Evolutionary conservation across 2,888 invertebrate species (phyloP).

Genomic region (Stenodema calcarata): DNA sequence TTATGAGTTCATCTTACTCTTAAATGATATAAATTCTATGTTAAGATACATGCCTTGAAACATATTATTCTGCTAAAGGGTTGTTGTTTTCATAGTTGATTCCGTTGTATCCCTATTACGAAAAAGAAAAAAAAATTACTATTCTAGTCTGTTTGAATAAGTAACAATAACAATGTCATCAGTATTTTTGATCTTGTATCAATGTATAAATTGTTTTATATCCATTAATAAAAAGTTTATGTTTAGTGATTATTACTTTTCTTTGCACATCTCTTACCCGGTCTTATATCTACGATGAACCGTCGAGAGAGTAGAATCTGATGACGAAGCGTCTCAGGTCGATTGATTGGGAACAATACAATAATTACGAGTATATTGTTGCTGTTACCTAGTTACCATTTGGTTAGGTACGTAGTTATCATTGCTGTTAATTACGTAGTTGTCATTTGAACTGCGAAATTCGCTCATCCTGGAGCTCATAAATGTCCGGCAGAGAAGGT

Average conservation of each 20-base stretch:
- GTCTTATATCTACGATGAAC: too few species aligned
- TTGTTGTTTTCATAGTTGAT: neutral
- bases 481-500: too few species aligned
- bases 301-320: too few species aligned
- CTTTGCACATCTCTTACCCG: neutral
- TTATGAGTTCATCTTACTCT: neutral
- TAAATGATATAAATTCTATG: neutral
- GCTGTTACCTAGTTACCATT: too few species aligned
- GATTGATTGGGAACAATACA: too few species aligned
- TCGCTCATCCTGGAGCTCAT: too few species aligned
- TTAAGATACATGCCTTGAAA: neutral
- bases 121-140: constrained; percentile 15
- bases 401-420: too few species aligned
- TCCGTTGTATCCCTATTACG: neutral
- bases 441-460: too few species aligned
- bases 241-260: neutral
- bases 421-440: too few species aligned
- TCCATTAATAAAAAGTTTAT: constrained; percentile 22
- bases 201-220: constrained; percentile 39
- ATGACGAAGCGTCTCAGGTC: too few species aligned
- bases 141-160: constrained; percentile 46
- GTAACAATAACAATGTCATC: constrained; percentile 36
- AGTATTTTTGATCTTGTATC: constrained; percentile 38
- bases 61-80: neutral
- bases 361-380: too few species aligned